Percentiles rank a stretch among this genome's conserved stretches.
phyloP scores from a whole-genome alignment of 1,140 invertebrate genomes.

The Notospermus geniculatus region DNA sequence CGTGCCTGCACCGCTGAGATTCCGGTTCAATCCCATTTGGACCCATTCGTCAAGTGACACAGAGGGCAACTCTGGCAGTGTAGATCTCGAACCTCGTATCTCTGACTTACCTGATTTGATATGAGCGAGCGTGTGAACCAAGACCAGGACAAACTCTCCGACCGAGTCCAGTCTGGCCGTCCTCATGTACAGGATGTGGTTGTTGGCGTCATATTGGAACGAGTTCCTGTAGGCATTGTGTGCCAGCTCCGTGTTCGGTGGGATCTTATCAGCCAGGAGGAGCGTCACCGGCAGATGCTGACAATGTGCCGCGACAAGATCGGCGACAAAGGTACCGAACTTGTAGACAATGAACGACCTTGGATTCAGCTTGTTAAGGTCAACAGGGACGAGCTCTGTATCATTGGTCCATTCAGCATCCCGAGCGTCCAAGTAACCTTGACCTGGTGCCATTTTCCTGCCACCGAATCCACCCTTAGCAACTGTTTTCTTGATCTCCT shows the following conservation, averaged over 20 bases:
- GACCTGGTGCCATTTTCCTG: constrained; percentile 29
- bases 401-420: constrained; percentile 45
- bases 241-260: constrained; percentile 37
- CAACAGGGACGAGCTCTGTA: constrained; percentile 41
- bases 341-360: constrained; percentile 50
- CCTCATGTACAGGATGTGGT: constrained; percentile 46
- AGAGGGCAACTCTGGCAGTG: no score
- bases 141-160: constrained; percentile 47
- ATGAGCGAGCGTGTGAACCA: constrained; percentile 48
- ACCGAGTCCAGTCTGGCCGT: constrained; percentile 42
- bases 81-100: no score
- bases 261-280: constrained; percentile 45
- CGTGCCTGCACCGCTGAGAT: no score
- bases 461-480: constrained; percentile 29
- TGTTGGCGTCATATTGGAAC: constrained; percentile 51
- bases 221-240: constrained; percentile 49
- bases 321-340: constrained; percentile 45
- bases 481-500: constrained; percentile 43
- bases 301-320: constrained; percentile 39
- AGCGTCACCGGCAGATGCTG: constrained; percentile 43
- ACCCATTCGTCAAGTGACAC: no score
- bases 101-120: constrained; percentile 50
- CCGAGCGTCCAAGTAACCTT: constrained; percentile 38
- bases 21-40: no score
- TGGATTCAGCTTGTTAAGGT: constrained; percentile 46